Conservation (phyloP, 92 coral and sea anemone genomes). For the Phenganax subtilis region DNA sequence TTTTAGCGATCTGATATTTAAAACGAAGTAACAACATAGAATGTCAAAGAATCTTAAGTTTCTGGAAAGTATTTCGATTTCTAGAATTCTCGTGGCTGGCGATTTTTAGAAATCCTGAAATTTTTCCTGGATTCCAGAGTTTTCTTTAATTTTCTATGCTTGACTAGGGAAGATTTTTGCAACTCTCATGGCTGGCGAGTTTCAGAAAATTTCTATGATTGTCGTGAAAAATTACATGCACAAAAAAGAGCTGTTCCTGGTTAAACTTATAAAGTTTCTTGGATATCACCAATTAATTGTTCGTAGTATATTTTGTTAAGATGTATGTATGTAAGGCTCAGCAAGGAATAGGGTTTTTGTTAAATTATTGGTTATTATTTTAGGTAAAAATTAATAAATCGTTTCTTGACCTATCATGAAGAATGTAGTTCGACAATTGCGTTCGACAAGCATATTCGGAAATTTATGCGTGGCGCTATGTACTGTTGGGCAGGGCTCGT, state of each 20-base stretch:
- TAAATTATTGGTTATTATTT: no score
- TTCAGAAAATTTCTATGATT: conserved; percentile 4
- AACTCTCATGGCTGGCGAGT: conserved; percentile 41
- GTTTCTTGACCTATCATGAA: no score
- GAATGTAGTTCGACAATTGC: no score
- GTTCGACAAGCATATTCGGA: no score
- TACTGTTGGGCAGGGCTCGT: no score
- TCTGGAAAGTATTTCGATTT: background rate
- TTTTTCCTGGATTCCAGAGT: background rate
- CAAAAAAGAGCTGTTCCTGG: no score
- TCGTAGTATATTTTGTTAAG: no score
- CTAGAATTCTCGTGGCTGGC: background rate
- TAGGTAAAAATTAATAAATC: no score
- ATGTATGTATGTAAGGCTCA: no score
- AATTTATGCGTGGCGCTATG: no score
- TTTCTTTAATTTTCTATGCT: background rate
- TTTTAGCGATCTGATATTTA: background rate
- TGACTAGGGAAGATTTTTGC: background rate
- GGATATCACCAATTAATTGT: background rate
- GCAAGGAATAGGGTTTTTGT: no score
- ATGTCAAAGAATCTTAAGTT: background rate
- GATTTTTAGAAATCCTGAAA: background rate
- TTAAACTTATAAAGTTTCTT: background rate
- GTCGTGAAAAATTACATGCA: background rate
- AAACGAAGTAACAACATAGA: background rate